Percentiles rank a stretch among this genome's conserved stretches.
phyloP scores from a whole-genome alignment of 2,113 vertebrate genomes.

The Rhinopomastus cyanomelas region DNA sequence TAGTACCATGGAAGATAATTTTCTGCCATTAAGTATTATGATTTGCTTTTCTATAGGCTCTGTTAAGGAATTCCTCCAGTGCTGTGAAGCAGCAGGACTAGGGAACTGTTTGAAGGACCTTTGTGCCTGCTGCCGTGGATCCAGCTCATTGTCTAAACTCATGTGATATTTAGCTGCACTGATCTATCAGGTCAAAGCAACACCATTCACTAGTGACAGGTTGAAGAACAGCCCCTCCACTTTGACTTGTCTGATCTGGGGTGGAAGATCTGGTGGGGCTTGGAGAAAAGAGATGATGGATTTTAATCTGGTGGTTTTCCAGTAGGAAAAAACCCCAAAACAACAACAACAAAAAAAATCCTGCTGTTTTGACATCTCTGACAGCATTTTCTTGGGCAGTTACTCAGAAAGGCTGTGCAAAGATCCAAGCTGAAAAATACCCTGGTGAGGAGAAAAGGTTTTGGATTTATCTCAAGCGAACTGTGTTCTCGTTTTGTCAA shows the following conservation, averaged over 20 bases:
- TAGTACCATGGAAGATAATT: not conserved
- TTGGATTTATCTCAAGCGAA: not conserved
- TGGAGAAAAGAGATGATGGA: not conserved
- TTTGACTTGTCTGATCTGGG: not conserved
- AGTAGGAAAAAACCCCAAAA: not conserved
- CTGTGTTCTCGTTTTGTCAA: not conserved
- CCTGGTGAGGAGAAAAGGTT: not conserved
- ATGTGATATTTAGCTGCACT: not conserved
- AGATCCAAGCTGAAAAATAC: not conserved
- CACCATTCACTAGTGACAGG: not conserved
- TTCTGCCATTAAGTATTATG: not conserved
- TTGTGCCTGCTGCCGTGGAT: not conserved
- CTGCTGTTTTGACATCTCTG: not conserved
- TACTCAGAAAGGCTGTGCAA: not conserved
- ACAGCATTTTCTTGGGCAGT: not conserved
- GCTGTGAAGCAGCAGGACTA: not conserved
- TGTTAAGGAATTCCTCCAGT: not conserved
- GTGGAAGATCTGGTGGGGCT: not conserved
- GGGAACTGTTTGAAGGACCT: not conserved
- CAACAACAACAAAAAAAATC: not conserved
- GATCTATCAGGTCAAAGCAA: not conserved
- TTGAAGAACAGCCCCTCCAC: not conserved
- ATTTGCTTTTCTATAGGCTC: not conserved
- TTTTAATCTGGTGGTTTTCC: constrained; percentile 5
- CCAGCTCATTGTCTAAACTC: not conserved